Base-by-base conservation (phyloP, 2,113 vertebrate genomes). In the Merops nubicus region DNA sequence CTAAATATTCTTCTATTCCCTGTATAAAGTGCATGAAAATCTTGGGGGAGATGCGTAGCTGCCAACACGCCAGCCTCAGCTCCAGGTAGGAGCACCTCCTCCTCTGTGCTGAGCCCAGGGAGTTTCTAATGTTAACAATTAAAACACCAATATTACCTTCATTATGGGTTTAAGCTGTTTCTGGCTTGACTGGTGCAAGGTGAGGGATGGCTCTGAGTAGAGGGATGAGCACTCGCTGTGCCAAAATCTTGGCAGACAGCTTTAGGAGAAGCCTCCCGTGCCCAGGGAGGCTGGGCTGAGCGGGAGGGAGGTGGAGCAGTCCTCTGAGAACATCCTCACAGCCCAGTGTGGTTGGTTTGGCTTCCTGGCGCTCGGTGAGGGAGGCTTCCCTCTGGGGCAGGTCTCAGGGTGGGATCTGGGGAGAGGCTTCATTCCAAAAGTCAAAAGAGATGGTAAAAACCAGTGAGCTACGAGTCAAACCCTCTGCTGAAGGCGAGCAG, bases 11-110 rank as follows among this genome's bases (percentile, higher is more conserved):
- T n/a, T 34, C 79, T n/a, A n/a, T 80, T 56, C 73, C 80, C 62
- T 34, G 47, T 36, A 92, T 97, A 97, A 96, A 97, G 96, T 97
- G 96, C 96, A 91, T 95, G 90, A 95, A 93, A 94, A 75, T 19
- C 73, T 76, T 68, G 88, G 92, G 63, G 86, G 89, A 87, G 78
- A 29, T 96, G 95, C 96, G 95, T 94, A 94, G 92, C 57, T 87
- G 84, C 33, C 18, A 48, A 33, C 2, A 15, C 9, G 1, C 12
- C 93, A 86, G 90, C 85, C 63, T 9, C 78, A 36, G 60, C 50
- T 91, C 83, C 88, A 84, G 83, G 77, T 54, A 47, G 59, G 40
- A 75, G 91, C 89, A 96, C 51, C 94, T 91, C 48, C 89, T 91
- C 43, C 62, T 78, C 12, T 11, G 59, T 9, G 86, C 76, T 56